A percentile compares a stretch with the other conserved stretches of the same genome.
These are phyloP conservation scores for Bradypus variegatus DNA, from an alignment of 2,797 vertebrate species.

Conservation along the genomic window DNA sequence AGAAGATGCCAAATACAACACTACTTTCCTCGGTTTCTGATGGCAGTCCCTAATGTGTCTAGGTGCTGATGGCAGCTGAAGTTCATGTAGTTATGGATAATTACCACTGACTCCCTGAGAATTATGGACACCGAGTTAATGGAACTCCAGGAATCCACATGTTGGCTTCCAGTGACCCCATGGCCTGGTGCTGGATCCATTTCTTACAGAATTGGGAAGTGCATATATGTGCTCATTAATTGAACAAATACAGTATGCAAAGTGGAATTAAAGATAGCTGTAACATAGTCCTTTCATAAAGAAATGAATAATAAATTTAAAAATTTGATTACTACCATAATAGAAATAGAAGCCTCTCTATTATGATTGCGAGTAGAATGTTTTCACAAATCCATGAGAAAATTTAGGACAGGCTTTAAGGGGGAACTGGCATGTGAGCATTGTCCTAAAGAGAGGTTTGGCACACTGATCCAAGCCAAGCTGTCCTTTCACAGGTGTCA, in stretches of 20 bases:
- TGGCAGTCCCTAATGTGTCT: neutral
- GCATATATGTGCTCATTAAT: neutral
- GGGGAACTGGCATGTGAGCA: neutral
- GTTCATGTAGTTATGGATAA: neutral
- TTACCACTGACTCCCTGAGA: neutral
- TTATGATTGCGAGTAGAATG: neutral
- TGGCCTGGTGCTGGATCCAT: neutral
- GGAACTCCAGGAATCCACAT: neutral
- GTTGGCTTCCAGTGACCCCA: neutral
- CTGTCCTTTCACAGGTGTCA: neutral
- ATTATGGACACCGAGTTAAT: neutral
- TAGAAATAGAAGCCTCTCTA: neutral
- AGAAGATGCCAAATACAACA: neutral
- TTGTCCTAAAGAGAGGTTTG: neutral
- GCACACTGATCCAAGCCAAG: neutral
- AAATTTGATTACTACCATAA: neutral
- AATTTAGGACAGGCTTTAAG: neutral
- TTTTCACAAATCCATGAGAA: conserved; percentile 13
- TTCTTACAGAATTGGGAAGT: neutral
- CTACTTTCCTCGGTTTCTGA: neutral
- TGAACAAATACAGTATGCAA: neutral
- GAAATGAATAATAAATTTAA: neutral
- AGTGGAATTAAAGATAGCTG: neutral
- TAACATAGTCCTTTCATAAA: neutral
- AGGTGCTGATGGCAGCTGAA: neutral